Evolutionary conservation across 2,797 vertebrate genomes (phyloP).

Genomic region (Epinephelus awoara): DNA sequence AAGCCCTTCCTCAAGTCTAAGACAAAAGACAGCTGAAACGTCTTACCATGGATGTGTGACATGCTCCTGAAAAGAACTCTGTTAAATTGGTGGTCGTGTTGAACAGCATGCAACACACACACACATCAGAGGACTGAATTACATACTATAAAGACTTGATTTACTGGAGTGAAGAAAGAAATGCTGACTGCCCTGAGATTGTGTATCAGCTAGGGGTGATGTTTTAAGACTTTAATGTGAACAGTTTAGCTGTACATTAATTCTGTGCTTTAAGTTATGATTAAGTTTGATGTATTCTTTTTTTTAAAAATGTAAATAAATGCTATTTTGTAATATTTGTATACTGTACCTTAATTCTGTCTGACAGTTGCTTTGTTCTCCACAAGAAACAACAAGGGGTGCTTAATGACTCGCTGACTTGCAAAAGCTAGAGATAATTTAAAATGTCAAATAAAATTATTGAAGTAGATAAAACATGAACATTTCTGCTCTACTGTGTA

Average conservation of each 20-base stretch:
- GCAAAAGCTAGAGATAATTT: too few species aligned
- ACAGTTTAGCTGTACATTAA: neutral
- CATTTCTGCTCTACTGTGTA: neutral
- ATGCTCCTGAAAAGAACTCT: neutral
- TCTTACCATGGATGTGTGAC: neutral
- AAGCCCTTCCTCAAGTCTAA: conserved; percentile 87
- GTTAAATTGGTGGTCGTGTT: neutral
- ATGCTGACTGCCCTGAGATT: neutral
- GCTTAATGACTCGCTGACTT: neutral
- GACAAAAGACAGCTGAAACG: conserved; percentile 76
- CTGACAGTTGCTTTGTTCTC: neutral
- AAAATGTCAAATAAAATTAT: too few species aligned
- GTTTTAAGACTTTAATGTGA: conserved; percentile 1
- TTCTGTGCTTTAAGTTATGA: neutral
- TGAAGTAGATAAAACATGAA: too few species aligned
- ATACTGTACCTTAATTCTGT: neutral
- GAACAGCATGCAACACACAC: neutral
- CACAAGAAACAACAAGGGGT: neutral
- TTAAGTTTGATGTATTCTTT: neutral
- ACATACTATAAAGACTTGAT: neutral
- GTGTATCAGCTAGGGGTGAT: neutral
- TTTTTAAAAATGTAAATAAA: conserved; percentile 33
- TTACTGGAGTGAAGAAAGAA: conserved; percentile 5
- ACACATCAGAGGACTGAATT: conserved; percentile 5
- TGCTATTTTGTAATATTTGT: conserved; percentile 26